Conservation (phyloP, 2,888 invertebrate species). For the Netelia virgata region DNA sequence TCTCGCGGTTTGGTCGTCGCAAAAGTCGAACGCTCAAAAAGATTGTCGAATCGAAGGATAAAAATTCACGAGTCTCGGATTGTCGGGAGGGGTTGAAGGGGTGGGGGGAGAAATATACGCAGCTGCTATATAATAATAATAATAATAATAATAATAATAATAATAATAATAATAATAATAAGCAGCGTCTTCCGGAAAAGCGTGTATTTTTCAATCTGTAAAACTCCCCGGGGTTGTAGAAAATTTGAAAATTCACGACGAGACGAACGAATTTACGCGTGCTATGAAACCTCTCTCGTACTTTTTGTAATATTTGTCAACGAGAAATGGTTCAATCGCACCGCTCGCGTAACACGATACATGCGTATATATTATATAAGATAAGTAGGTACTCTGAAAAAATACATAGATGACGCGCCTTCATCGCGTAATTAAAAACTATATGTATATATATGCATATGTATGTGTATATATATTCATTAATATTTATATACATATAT, state of each 20-base stretch:
- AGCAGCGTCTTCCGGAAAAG: conserved; percentile 44
- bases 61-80: conserved; percentile 9
- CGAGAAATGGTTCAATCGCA: conserved; percentile 32
- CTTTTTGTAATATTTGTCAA: conserved; percentile 60
- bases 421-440: neutral
- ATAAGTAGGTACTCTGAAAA: conserved; percentile 3
- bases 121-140: conserved; percentile 5
- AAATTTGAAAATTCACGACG: conserved; percentile 24
- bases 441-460: conserved; percentile 4
- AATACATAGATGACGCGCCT: neutral
- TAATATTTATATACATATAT: conserved; percentile 1
- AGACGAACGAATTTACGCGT: conserved; percentile 41
- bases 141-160: neutral
- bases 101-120: conserved; percentile 16
- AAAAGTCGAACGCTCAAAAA: conserved; percentile 19
- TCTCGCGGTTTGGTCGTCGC: conserved; percentile 28
- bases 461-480: conserved; percentile 12
- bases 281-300: conserved; percentile 47
- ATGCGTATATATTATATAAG: neutral
- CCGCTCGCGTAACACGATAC: neutral
- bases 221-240: conserved; percentile 3
- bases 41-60: neutral
- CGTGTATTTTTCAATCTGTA: conserved; percentile 48
- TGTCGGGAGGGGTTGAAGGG: neutral
- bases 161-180: neutral